A percentile compares a stretch with the other conserved stretches of the same genome.
These are phyloP conservation scores for Smutsia temminckii DNA, from an alignment of 2,797 vertebrate species.

Conservation along the genomic window DNA sequence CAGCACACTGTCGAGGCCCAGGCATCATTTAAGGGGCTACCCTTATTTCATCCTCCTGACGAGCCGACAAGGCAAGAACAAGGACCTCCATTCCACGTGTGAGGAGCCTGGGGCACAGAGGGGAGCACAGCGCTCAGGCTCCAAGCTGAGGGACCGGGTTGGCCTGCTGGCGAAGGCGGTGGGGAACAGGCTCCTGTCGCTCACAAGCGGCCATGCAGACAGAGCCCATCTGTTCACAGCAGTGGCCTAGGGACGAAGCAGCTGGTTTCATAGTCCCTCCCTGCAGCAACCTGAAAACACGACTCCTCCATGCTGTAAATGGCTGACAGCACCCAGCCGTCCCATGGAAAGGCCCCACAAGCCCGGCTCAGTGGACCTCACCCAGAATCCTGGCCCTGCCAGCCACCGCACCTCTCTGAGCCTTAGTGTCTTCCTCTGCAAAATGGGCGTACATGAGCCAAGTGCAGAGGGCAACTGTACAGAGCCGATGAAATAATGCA, in stretches of 20 bases:
- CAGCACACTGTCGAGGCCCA: background rate
- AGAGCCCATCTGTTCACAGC: background rate
- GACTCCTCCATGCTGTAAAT: no score
- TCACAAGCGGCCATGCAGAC: background rate
- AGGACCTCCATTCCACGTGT: background rate
- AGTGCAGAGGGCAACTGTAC: rapidly evolving
- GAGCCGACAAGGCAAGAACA: background rate
- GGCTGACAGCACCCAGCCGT: background rate
- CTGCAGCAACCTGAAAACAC: background rate
- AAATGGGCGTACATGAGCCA: rapidly evolving
- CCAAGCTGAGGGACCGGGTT: background rate
- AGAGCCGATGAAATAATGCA: background rate
- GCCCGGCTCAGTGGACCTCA: background rate
- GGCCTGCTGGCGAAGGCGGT: background rate
- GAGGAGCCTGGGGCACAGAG: background rate
- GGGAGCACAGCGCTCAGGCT: background rate
- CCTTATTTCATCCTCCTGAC: background rate
- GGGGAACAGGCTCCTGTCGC: rapidly evolving
- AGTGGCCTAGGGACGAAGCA: rapidly evolving
- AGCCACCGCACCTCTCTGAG: background rate
- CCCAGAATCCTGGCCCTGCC: background rate
- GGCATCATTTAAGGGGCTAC: background rate
- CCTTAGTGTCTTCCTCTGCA: background rate
- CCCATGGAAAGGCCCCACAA: background rate
- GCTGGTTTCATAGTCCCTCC: background rate